Percentiles rank a stretch among this genome's conserved stretches.
These are phyloP conservation scores for Allygus modestus DNA, from an alignment of 2,888 invertebrate genomes.

Conservation along the genomic window DNA sequence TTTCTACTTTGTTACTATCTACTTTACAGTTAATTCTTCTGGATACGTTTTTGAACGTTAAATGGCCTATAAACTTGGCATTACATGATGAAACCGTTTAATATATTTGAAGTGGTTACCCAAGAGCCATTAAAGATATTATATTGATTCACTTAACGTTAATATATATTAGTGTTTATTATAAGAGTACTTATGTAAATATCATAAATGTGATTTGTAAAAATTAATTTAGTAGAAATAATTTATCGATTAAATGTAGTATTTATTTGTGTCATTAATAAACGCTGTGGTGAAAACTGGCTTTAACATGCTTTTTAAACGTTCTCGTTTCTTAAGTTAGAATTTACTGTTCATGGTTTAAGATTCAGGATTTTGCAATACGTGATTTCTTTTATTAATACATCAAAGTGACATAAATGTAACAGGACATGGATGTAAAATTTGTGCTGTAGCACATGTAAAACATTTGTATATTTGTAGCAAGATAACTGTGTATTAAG, in stretches of 20 bases:
- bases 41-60: neutral
- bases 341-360: too few species aligned
- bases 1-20: too few species aligned
- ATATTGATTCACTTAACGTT: slow-evolving; percentile 28
- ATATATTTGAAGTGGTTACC: slow-evolving; percentile 34
- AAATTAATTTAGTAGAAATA: slow-evolving; percentile 43
- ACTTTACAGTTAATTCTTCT: neutral
- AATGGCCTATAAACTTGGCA: neutral
- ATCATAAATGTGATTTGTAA: slow-evolving; percentile 51
- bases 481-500: too few species aligned
- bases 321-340: too few species aligned
- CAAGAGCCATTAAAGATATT: slow-evolving; percentile 32
- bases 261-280: slow-evolving; percentile 55
- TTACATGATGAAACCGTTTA: neutral
- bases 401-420: too few species aligned
- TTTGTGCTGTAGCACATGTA: too few species aligned
- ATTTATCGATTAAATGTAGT: slow-evolving; percentile 59
- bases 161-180: slow-evolving; percentile 16
- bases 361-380: too few species aligned
- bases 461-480: too few species aligned
- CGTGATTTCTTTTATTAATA: too few species aligned
- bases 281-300: neutral
- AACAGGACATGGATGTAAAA: too few species aligned
- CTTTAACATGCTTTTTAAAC: neutral
- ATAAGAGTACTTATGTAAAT: slow-evolving; percentile 37